Conservation (phyloP, 2,888 invertebrate species). For the Sylvicola cinctus region DNA sequence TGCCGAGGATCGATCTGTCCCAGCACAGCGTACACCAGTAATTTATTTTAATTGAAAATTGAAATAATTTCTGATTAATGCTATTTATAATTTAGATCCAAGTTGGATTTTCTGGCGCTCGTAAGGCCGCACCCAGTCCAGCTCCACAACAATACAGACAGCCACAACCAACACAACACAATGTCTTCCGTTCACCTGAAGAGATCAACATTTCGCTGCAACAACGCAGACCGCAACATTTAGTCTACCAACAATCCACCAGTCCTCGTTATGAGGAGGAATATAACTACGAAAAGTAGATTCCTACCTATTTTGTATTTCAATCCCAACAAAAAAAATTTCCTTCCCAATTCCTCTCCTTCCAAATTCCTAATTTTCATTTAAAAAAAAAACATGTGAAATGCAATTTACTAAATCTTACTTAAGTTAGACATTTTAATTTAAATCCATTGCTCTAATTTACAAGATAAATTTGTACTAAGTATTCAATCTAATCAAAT, state of each 20-base stretch:
- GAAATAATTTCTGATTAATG: not conserved
- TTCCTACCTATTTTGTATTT: too few relatives aligned
- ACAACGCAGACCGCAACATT: conserved; percentile 51
- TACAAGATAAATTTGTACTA: too few relatives aligned
- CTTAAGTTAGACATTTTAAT: too few relatives aligned
- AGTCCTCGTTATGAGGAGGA: conserved; percentile 25
- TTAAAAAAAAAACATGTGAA: too few relatives aligned
- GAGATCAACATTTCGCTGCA: conserved; percentile 72
- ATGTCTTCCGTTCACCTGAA: conserved; percentile 68
- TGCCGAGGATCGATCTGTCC: conserved; percentile 15
- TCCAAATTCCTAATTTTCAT: too few relatives aligned
- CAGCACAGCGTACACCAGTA: conserved; percentile 18
- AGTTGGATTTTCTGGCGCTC: conserved; percentile 8
- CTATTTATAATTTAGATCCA: conserved; percentile 5
- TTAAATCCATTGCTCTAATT: too few relatives aligned
- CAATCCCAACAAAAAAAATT: too few relatives aligned
- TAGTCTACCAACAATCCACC: conserved; percentile 23
- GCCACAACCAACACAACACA: conserved; percentile 31
- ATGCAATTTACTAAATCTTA: too few relatives aligned
- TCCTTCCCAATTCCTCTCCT: too few relatives aligned
- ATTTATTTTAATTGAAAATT: conserved; percentile 4
- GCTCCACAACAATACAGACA: conserved; percentile 15
- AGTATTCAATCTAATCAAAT: too few relatives aligned
- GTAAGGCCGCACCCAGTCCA: conserved; percentile 16
- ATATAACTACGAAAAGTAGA: conserved; percentile 24